Base-by-base conservation (phyloP, 1,140 invertebrate species). In the Bombus superbus region DNA sequence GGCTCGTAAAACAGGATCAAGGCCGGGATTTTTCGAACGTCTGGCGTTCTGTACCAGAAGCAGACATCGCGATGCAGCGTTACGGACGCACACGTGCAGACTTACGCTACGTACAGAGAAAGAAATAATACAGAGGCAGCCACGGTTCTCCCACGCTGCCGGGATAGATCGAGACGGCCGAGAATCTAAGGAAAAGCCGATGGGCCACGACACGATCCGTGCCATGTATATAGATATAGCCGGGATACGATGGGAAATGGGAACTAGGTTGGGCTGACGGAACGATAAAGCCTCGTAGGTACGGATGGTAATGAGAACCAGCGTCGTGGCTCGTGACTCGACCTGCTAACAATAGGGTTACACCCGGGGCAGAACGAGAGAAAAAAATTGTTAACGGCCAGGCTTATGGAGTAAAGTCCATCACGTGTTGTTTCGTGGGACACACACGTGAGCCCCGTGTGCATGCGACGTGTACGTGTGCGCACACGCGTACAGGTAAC, bases 331-430 rank as follows among this genome's bases (percentile, higher is more conserved):
- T 93, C 91, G 92, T 93, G 92, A 93, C 92, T 93, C 72, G 91
- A 92, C 85, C 83, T 84, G 91, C 87, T 91, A 92, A 94, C 92
- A 93, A 94, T 94, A 83, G 93, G 91, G 79, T 88, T 92, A 89
- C 84, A 90, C 88, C 86, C 80, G 47, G 82, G 77, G 85, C 88
- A 86, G 83, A 86, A 92, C 62, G 22, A 57, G 86, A 9, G 57
- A 88, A 90, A 83, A 90, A 86, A 62, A 69, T n/a, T 44, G n/a
- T 82, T 82, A 89, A 88, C 82, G 86, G 78, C 42, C 71, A 22
- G 53, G 53, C 40, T 87, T 79, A 38, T 62, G 44, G 76, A 88
- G 57, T 73, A 72, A 79, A 86, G 66, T 81, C 81, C 85, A 86
- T 89, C 84, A 89, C 77, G 81, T 78, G 88, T 81, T 73, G 38